phyloP scores from a whole-genome alignment of 2,888 invertebrate species.

The Phania funesta region DNA sequence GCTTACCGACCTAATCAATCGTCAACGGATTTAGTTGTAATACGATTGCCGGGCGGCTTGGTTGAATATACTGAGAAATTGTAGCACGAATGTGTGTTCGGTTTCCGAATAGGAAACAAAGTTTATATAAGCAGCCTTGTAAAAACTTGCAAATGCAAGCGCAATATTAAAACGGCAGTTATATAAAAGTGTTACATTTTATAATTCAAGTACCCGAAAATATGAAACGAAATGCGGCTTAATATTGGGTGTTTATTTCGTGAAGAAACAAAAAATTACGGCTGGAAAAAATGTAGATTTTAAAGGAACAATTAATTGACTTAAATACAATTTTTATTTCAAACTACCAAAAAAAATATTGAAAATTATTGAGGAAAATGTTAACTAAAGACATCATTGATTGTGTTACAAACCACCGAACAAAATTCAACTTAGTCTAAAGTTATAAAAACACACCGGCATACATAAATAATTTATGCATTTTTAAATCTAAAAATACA shows the following conservation, averaged over 20 bases:
- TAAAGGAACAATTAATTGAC: too few relatives aligned
- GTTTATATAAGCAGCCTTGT: neutral
- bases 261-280: too few relatives aligned
- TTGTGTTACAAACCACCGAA: slow-evolving; percentile 1
- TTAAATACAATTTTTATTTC: too few relatives aligned
- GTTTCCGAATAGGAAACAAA: slow-evolving; percentile 40
- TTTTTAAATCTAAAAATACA: slow-evolving; percentile 18
- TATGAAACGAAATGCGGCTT: too few relatives aligned
- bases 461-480: slow-evolving; percentile 9
- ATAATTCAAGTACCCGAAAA: too few relatives aligned
- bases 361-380: neutral
- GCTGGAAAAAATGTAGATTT: too few relatives aligned
- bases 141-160: neutral
- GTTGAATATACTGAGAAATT: slow-evolving; percentile 66
- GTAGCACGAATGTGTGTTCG: slow-evolving; percentile 46
- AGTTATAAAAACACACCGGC: slow-evolving; percentile 27
- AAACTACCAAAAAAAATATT: neutral
- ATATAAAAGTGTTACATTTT: neutral
- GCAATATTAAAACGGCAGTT: neutral
- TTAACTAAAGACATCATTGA: slow-evolving; percentile 20
- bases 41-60: slow-evolving; percentile 75
- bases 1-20: slow-evolving; percentile 64
- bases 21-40: slow-evolving; percentile 70
- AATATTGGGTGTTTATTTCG: too few relatives aligned
- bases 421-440: slow-evolving; percentile 38